Conservation (phyloP, 2,113 vertebrate genomes). For the Falcunculus frontatus region DNA sequence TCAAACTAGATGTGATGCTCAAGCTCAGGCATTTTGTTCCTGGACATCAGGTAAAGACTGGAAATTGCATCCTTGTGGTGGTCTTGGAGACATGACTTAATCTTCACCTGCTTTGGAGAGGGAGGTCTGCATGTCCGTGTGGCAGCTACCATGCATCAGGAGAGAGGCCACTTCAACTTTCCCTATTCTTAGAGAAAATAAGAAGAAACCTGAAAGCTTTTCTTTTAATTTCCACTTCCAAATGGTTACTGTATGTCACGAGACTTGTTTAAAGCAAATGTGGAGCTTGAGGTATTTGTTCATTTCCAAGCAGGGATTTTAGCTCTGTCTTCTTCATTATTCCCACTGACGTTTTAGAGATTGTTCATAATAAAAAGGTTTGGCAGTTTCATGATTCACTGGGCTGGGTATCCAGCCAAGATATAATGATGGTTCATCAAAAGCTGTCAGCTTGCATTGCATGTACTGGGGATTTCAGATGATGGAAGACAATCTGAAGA, state of each 20-base stretch:
- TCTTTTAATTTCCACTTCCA: not conserved
- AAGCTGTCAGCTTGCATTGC: slow-evolving; percentile 23
- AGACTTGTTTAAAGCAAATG: not conserved
- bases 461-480: not conserved
- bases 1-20: not conserved
- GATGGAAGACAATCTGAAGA: not conserved
- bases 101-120: not conserved
- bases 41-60: not conserved
- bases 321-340: slow-evolving; percentile 11
- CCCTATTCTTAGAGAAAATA: not conserved
- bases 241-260: not conserved
- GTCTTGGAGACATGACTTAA: not conserved
- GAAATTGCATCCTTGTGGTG: not conserved
- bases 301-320: not conserved
- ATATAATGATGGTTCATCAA: slow-evolving; percentile 56
- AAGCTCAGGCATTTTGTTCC: not conserved
- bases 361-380: slow-evolving; percentile 32
- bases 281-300: not conserved
- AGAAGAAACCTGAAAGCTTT: not conserved
- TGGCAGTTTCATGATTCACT: slow-evolving; percentile 51
- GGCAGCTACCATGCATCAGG: not conserved
- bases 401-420: slow-evolving; percentile 42
- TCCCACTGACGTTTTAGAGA: slow-evolving; percentile 5
- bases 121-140: not conserved
- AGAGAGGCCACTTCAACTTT: not conserved